Percentiles rank a stretch among this genome's conserved stretches.
Conservation (phyloP, 2,888 invertebrate species). For the Heteropelma amictum region DNA sequence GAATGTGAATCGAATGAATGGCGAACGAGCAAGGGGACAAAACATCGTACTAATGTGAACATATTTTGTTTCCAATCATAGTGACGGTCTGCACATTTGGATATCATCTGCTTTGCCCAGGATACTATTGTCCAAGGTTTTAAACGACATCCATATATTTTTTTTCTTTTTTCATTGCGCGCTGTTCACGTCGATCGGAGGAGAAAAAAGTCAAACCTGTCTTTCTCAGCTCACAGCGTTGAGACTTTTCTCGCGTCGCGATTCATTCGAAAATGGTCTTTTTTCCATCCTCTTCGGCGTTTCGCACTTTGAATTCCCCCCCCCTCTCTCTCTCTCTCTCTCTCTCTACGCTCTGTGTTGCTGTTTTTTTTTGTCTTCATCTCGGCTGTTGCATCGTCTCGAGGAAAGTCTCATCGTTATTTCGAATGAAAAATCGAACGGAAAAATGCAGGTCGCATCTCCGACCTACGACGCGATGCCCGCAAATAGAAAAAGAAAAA, state of each 20-base stretch:
- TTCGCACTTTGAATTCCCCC: not conserved
- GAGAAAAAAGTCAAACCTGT: not conserved
- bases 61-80: constrained; percentile 77
- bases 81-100: constrained; percentile 76
- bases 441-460: constrained; percentile 4
- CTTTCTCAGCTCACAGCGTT: constrained; percentile 9
- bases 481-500: constrained; percentile 40
- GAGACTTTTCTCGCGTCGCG: constrained; percentile 38
- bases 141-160: constrained; percentile 54
- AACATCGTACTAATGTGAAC: constrained; percentile 75
- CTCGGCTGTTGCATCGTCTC: too few relatives aligned
- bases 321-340: not conserved
- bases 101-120: constrained; percentile 75
- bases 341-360: not conserved
- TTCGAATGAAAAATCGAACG: constrained; percentile 16
- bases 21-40: constrained; percentile 41
- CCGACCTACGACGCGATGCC: constrained; percentile 56
- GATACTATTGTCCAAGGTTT: constrained; percentile 76
- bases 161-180: constrained; percentile 49
- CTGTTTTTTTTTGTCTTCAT: too few relatives aligned
- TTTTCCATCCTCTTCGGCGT: constrained; percentile 1
- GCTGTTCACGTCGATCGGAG: constrained; percentile 36
- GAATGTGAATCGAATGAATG: constrained; percentile 71
- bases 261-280: too few relatives aligned
- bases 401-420: constrained; percentile 62